Percentiles rank a stretch among this genome's conserved stretches.
Conservation (phyloP, 1,140 invertebrate genomes). For the Periplaneta americana region DNA sequence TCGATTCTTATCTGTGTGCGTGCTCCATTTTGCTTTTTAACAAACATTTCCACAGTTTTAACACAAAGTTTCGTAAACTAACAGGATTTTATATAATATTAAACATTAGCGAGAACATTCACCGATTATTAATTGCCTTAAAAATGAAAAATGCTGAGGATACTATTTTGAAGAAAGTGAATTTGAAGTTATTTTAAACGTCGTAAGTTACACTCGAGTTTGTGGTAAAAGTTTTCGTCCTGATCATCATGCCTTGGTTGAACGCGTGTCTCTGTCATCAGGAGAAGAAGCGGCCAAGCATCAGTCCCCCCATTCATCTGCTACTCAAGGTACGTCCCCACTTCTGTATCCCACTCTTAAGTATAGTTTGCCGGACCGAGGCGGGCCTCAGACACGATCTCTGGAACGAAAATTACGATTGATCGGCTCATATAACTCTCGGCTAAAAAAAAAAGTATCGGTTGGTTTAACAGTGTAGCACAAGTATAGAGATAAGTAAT, state of each 20-base stretch:
- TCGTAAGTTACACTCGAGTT: not conserved
- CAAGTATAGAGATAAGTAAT: not conserved
- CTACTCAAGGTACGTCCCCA: conserved; percentile 32
- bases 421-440: not conserved
- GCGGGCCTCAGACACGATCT: no score
- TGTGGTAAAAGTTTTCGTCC: conserved; percentile 18
- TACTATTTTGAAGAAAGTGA: not conserved
- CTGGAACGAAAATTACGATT: no score
- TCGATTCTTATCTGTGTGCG: not conserved
- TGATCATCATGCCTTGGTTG: conserved; percentile 40
- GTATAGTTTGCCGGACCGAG: no score
- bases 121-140: not conserved
- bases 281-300: conserved; percentile 37
- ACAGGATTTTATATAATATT: not conserved
- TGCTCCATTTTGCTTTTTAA: not conserved
- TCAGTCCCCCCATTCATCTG: conserved; percentile 39
- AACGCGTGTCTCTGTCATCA: conserved; percentile 39
- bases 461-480: not conserved
- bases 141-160: not conserved
- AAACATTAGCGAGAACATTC: not conserved
- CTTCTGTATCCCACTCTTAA: not conserved
- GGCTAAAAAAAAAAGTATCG: not conserved
- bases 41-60: not conserved
- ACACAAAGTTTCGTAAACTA: not conserved
- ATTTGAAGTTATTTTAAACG: not conserved